These are phyloP conservation scores for Alviniconcha marisindica DNA, from an alignment of 1,140 invertebrate species.

Conservation along the genomic window DNA sequence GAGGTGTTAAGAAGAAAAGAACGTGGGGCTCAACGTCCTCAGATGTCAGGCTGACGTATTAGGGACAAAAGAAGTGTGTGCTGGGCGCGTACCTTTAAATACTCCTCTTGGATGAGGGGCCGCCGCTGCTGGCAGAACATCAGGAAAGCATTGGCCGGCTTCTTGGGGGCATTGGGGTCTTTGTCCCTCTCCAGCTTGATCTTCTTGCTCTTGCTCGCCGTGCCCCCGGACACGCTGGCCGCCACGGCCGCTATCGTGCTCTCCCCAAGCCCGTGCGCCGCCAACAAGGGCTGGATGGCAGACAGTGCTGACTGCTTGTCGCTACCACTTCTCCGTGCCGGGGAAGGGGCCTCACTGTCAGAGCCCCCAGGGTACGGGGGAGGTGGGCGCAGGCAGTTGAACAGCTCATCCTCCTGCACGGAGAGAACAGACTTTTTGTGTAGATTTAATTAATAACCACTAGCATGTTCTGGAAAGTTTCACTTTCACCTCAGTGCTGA, in stretches of 20 bases:
- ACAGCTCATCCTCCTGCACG: slow-evolving; percentile 67
- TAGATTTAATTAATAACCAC: too few relatives aligned
- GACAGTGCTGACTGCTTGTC: slow-evolving; percentile 53
- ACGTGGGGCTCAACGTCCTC: too few relatives aligned
- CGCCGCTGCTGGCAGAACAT: slow-evolving; percentile 70
- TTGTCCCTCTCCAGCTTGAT: slow-evolving; percentile 56
- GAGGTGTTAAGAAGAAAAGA: too few relatives aligned
- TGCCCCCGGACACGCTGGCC: slow-evolving; percentile 15
- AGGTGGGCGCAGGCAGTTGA: slow-evolving; percentile 50
- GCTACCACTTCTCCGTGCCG: slow-evolving; percentile 36
- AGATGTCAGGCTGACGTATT: too few relatives aligned
- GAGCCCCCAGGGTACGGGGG: slow-evolving; percentile 43
- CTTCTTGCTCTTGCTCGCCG: slow-evolving; percentile 45
- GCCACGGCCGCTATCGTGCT: slow-evolving; percentile 37
- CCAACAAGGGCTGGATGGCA: slow-evolving; percentile 56
- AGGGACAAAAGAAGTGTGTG: too few relatives aligned
- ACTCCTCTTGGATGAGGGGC: slow-evolving; percentile 64
- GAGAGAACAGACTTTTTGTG: too few relatives aligned
- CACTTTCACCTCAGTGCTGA: too few relatives aligned
- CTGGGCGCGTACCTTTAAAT: slow-evolving; percentile 70
- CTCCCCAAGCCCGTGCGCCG: slow-evolving; percentile 51
- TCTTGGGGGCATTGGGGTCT: slow-evolving; percentile 62
- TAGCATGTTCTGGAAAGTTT: too few relatives aligned
- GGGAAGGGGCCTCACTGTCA: slow-evolving; percentile 31
- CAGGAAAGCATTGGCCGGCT: slow-evolving; percentile 70